Base-by-base conservation (phyloP, 2,888 invertebrate genomes). In the Ormyrus rosae region DNA sequence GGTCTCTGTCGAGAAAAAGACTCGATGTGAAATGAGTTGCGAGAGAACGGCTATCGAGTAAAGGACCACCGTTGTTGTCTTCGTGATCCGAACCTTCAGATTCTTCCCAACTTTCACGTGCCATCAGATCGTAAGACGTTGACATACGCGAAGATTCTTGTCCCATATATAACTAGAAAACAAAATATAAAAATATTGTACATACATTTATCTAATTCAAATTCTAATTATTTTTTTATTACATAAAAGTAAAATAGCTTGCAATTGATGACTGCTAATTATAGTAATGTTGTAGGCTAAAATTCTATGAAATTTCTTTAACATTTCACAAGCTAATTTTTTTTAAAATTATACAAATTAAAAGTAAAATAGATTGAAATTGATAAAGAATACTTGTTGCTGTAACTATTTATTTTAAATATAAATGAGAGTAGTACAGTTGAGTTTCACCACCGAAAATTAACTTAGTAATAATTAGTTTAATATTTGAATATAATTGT, bases 101-200 rank as follows among this genome's bases (percentile, higher is more conserved):
- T 79, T 93, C 93, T 83, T 92, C 92, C 94, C 95, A 95, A 86
- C 93, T 93, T 88, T 95, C 95, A 0, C 94, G 92, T 1, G 94
- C 94, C 86, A 94, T 92, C 65, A 95, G 89, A 86, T 95, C 94
- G 86, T 94, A 94, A 2, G 94, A 93, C 84, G 92, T 91, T 1
- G 92, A 92, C 86, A 92, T 91, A 6, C 91, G 90, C 6, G 91
- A 92, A 55, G 92, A 91, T 84, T 93, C 93, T 82, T 92, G 92
- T 83, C 94, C 94, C 90, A 94, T 93, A 91, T 93, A 92, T 11
- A 89, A 82, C 91, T 91, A 81, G 6, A 87, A 83, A 82, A 58
- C 61, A 51, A 51, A n/a, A 34, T 34, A 34, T 34, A 34, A 34
- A 34, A 34, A 34, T 34, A 34, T 34, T 34, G 19, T 19, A 19